Base-by-base conservation (phyloP, 2,888 invertebrate species). In the Agrochola macilenta region DNA sequence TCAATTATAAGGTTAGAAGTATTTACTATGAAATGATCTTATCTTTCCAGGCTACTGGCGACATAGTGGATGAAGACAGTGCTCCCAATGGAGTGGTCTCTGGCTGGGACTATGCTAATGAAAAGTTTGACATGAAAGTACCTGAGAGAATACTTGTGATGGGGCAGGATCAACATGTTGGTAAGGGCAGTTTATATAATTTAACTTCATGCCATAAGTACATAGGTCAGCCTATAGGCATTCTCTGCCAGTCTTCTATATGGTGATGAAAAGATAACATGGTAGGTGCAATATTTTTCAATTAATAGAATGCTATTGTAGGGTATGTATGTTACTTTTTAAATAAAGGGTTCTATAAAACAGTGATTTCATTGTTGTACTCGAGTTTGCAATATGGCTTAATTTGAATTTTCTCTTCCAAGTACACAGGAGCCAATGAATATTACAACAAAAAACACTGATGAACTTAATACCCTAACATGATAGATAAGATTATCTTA, bases 91-190 rank as follows among this genome's bases (percentile, higher is more conserved):
- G 97, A 84, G 95, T 97, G 74, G 97, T 97, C 83, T 87, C 93
- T 74, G 97, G 97, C 63, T 98, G 98, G 98, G 97, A 97, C 87
- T 97, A 97, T 92, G 97, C 97, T 81, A 97, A 97, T 89, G 98
- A 98, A 89, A 98, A 98, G 95, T 98, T 98, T 93, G 98, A 98
- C 89, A 99, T 99, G 99, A 98, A 98, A 92, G 99, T 99, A 58
- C 99, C 99, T 5, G 99, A 99, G 91, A 97, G 99, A 92, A 99
- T 99, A 93, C 97, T 99, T 87, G 98, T 99, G 68, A 97, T 98
- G 89, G 99, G 99, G 92, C 97, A 98, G 94, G 97, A 97, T 90
- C 97, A 98, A 92, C 97, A 97, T 93, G 90, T 97, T 91, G 97
- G 97, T 97, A 70, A 66, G 93, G 46, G 23, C 14, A 3, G 26